These are phyloP conservation scores for Ephydatia muelleri DNA, from an alignment of 37 sponge, comb jelly and placozoan species.

Conservation along the genomic window DNA sequence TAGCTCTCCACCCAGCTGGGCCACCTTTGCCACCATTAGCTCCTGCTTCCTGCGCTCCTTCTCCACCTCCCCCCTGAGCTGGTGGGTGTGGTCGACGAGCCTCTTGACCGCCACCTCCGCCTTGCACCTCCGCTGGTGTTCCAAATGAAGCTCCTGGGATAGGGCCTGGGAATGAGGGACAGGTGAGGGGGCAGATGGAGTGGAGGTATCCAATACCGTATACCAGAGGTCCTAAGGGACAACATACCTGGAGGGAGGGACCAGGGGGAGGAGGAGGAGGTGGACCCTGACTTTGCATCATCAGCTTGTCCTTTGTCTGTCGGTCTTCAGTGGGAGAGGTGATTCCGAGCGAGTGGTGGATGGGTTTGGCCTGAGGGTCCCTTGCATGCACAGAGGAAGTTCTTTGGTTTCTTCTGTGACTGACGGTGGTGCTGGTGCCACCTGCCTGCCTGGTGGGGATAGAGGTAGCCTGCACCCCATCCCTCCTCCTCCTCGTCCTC, in stretches of 20 bases:
- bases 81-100: constrained; percentile 69
- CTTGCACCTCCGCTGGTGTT: constrained; percentile 87
- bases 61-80: constrained; percentile 35
- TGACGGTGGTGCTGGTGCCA: too few species aligned
- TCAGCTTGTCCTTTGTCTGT: constrained; percentile 6
- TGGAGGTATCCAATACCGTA: neutral
- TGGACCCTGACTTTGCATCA: neutral
- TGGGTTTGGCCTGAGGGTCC: too few species aligned
- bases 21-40: constrained; percentile 9
- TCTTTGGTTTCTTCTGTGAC: too few species aligned
- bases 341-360: neutral
- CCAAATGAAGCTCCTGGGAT: constrained; percentile 70
- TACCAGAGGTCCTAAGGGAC: too few species aligned
- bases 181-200: neutral
- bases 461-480: too few species aligned
- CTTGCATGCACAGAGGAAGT: too few species aligned
- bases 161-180: constrained; percentile 7
- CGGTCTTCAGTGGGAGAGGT: neutral
- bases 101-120: constrained; percentile 80
- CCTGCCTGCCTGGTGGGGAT: too few species aligned
- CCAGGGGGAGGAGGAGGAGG: neutral
- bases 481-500: too few species aligned
- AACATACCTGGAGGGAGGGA: neutral
- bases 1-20: constrained; percentile 41
- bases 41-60: constrained; percentile 39